Evolutionary conservation across 2,797 vertebrate genomes (phyloP).

Genomic region (Melopsittacus undulatus): DNA sequence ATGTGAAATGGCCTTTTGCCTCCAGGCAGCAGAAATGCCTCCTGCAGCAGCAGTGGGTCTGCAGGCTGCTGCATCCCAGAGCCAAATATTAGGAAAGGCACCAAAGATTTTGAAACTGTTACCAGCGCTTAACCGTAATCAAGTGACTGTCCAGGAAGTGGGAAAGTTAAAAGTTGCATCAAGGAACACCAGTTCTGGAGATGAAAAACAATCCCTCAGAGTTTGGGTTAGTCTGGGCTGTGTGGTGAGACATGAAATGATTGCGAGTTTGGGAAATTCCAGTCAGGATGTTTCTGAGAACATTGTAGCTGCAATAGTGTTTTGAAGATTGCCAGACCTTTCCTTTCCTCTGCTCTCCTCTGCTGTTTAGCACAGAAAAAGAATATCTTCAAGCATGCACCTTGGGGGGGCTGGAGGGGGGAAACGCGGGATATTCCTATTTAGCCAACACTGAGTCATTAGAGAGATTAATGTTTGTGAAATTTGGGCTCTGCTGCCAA

Average conservation of each 20-base stretch:
- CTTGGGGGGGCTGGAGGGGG: not conserved
- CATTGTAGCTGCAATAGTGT: not conserved
- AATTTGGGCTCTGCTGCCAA: not conserved
- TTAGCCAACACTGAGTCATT: not conserved
- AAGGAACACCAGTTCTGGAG: not conserved
- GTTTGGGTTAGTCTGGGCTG: not conserved
- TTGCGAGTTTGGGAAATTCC: not conserved
- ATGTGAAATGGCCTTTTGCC: not conserved
- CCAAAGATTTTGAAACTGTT: not conserved
- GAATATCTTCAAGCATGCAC: not conserved
- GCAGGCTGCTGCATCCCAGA: not conserved
- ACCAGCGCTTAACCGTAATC: not conserved
- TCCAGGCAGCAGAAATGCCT: not conserved
- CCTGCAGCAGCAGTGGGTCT: not conserved
- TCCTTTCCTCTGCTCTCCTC: not conserved
- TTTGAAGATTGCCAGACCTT: not conserved
- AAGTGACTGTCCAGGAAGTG: conserved; percentile 17
- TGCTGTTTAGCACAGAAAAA: not conserved
- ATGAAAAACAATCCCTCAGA: not conserved
- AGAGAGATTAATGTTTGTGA: not conserved
- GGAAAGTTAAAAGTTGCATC: conserved; percentile 10
- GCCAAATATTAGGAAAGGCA: conserved; percentile 10
- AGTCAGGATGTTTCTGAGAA: not conserved
- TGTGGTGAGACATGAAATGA: not conserved
- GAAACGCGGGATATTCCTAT: not conserved